phyloP scores from a whole-genome alignment of 1,140 invertebrate genomes.

The Macrocentrus cingulum region DNA sequence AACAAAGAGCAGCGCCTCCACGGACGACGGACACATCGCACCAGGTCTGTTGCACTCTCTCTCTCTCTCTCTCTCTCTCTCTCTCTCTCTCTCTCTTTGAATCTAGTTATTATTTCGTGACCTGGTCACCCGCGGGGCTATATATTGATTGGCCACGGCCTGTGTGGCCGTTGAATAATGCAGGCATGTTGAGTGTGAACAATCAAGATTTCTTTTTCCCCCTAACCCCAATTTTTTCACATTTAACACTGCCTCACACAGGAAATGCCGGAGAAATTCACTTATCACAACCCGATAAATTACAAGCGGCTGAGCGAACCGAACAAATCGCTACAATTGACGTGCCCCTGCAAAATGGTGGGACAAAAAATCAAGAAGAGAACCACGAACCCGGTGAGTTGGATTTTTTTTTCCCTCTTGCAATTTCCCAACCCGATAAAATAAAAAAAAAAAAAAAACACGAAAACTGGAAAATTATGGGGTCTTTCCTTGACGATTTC shows the following conservation, averaged over 20 bases:
- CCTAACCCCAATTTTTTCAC: too few species aligned
- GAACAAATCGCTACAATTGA: constrained; percentile 57
- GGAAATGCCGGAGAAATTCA: constrained; percentile 52
- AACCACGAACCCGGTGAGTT: constrained; percentile 52
- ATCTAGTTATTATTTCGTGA: constrained; percentile 13
- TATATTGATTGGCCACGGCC: constrained; percentile 16
- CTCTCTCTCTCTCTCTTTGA: not conserved
- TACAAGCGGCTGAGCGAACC: constrained; percentile 50
- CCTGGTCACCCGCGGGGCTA: constrained; percentile 2
- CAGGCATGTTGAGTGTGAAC: not conserved
- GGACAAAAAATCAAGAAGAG: constrained; percentile 56
- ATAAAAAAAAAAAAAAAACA: too few species aligned
- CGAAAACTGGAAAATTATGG: too few species aligned
- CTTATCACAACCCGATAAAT: constrained; percentile 54
- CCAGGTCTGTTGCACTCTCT: constrained; percentile 32
- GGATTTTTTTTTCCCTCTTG: not conserved
- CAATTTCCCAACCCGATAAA: too few species aligned
- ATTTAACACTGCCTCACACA: too few species aligned
- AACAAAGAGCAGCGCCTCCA: constrained; percentile 39
- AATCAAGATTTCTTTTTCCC: too few species aligned
- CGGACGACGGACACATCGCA: constrained; percentile 44
- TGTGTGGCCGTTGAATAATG: constrained; percentile 13
- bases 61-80: not conserved
- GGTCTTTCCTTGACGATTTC: too few species aligned
- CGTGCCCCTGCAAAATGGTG: constrained; percentile 55